Evolutionary conservation across 2,113 vertebrate species (phyloP), one percentile per base, ranked within the genome.

Genomic region (Phalacrocorax pelagicus): DNA sequence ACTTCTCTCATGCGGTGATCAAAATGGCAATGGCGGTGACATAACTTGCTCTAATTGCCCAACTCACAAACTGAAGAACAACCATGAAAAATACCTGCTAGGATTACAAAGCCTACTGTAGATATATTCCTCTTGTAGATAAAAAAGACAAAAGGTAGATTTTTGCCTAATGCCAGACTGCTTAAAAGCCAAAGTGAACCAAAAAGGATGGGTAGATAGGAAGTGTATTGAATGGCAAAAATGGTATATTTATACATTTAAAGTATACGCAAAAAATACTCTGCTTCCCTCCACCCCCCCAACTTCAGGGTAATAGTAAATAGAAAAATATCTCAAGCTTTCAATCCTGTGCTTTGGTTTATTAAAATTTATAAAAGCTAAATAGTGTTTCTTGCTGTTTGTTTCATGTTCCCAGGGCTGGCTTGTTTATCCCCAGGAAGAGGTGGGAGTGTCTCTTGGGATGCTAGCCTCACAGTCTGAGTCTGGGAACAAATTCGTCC

Each of bases 391-490:
- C 88, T 94, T 97, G 81, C 92, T 81, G 61, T 86, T 95, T 92
- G 86, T 86, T 92, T 88, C 78, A 59, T 63, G 87, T 98, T 93
- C 65, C 90, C 92, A 92, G 86, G 94, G 52, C 82, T 96, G 82
- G 63, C 89, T 92, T 97, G 67, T 95, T 91, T 91, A 91, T 97
- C 84, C 91, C 86, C 93, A 91, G 92, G 92, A 97, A 97, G 95
- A 94, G 81, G 86, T 96, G 89, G 94, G 92, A 90, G 96, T 90
- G 92, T 93, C 92, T 93, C 92, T 42, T 59, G 94, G 89, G 87
- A 95, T 77, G 62, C 57, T 67, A 82, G 96, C 90, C 77, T 94
- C 75, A 71, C 81, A 89, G 65, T 58, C 94, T 79, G 66, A 92
- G 74, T 95, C 93, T 88, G 91, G 96, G 82, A 96, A 96, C 72